Base-by-base conservation (phyloP, 2,888 invertebrate genomes). In the Troides helena region DNA sequence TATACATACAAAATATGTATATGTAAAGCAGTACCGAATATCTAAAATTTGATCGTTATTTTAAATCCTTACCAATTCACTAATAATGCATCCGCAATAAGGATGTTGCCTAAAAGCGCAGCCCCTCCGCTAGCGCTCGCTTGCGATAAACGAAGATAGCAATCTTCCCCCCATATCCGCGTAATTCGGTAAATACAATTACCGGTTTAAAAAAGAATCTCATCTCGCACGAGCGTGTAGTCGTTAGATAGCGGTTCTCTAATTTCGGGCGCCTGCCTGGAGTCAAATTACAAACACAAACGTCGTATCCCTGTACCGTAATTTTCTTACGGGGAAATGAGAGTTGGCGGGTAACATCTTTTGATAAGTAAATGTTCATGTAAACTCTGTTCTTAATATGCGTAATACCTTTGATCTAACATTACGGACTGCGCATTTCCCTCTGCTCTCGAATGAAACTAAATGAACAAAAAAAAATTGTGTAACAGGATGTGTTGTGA, bases 231-330 rank as follows among this genome's bases (percentile, higher is more conserved):
- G 58, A 64, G 59, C 59, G 21, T 59, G 36, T 60, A 39, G 50
- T 64, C 63, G 63, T 64, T 68, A 63, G 68, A 68, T 59, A 68
- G 46, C 59, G 59, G 62, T 50, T 58, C 68, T 46, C 59, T 46
- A 63, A 68, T 63, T 68, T 60, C 59, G 39, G 59, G 63, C 68
- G 68, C 23, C 59, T 64, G 68, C 53, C 63, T 64, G 68, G 63
- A 68, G 68, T 68, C 68, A 68, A 68, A 68, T 68, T 68, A 64
- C 68, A 62, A 5, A 68, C 62, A 59, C 58, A 64, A 68, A 63
- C 68, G 30, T 7, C 68, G 68, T 53, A 59, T 60, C 50, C 50
- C 36, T 50, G 68, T 59, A 25, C 23, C 68, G 63, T 68, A 68
- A 68, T 68, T 68, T 68, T 60, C 68, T 63, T 68, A 63, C 67